Percentiles rank a stretch among this genome's conserved stretches.
phyloP scores from a whole-genome alignment of 2,113 vertebrate genomes.

The Coryphaenoides rupestris region DNA sequence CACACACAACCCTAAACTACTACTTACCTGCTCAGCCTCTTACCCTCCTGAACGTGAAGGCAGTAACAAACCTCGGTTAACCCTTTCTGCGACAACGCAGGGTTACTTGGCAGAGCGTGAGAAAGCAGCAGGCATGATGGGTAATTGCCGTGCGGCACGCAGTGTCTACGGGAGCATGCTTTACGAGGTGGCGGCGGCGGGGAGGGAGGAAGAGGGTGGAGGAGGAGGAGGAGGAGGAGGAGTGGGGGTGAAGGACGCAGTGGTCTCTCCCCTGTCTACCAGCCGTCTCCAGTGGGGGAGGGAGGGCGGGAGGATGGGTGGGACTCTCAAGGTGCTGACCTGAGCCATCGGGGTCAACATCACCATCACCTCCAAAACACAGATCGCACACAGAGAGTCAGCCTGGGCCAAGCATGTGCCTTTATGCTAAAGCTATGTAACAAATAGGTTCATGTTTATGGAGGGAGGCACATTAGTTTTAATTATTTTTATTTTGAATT shows the following conservation, averaged over 20 bases:
- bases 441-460: no score
- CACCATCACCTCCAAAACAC: no score
- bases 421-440: no score
- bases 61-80: conserved; percentile 62
- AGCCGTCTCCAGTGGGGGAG: background rate
- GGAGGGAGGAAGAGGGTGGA: conserved; percentile 10
- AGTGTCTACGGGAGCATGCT: conserved; percentile 53
- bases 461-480: no score
- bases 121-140: conserved; percentile 59
- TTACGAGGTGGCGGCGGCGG: conserved; percentile 55
- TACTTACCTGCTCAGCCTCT: conserved; percentile 20
- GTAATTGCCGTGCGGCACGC: conserved; percentile 69
- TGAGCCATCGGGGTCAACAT: background rate
- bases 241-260: conserved; percentile 39
- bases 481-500: background rate
- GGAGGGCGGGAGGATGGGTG: no score
- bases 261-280: conserved; percentile 18
- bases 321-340: background rate
- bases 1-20: conserved; percentile 39
- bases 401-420: no score
- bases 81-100: conserved; percentile 43
- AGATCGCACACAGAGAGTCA: no score
- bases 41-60: conserved; percentile 33
- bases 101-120: conserved; percentile 65
- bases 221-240: conserved; percentile 26